phyloP scores from a whole-genome alignment of 2,888 invertebrate genomes.

The Nemurella pictetii region DNA sequence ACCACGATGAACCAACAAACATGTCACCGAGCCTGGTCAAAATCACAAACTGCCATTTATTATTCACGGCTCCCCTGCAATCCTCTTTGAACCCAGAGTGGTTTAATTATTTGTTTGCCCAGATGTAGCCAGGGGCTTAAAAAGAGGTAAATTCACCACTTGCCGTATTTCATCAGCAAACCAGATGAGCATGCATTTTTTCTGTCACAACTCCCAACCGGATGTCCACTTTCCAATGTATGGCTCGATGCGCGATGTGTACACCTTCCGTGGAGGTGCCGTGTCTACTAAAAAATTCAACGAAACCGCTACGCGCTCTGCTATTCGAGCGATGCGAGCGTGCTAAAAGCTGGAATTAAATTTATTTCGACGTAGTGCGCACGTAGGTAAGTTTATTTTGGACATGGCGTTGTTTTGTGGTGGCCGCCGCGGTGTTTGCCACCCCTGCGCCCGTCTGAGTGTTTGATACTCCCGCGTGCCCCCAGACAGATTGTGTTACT shows the following conservation, averaged over 20 bases:
- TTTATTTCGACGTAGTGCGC: not conserved
- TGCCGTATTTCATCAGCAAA: not conserved
- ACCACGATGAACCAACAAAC: not conserved
- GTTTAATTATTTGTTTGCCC: not conserved
- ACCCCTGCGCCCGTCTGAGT: not conserved
- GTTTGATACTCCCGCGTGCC: not conserved
- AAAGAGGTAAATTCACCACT: not conserved
- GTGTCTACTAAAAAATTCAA: not conserved
- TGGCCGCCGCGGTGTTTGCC: not conserved
- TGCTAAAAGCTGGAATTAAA: not conserved
- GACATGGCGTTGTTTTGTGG: not conserved
- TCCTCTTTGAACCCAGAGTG: not conserved
- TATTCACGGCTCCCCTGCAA: not conserved
- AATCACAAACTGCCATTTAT: not conserved
- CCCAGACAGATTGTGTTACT: constrained; percentile 22
- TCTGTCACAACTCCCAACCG: not conserved
- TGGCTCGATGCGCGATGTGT: no score
- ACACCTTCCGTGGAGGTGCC: not conserved
- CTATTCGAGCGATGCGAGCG: not conserved
- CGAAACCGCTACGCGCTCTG: not conserved
- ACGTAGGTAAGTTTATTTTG: not conserved
- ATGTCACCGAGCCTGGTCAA: not conserved
- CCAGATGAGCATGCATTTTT: not conserved
- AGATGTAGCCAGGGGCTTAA: not conserved
- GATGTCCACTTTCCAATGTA: not conserved